Base-by-base conservation (phyloP, 1,140 invertebrate genomes). In the Bombyx mandarina region DNA sequence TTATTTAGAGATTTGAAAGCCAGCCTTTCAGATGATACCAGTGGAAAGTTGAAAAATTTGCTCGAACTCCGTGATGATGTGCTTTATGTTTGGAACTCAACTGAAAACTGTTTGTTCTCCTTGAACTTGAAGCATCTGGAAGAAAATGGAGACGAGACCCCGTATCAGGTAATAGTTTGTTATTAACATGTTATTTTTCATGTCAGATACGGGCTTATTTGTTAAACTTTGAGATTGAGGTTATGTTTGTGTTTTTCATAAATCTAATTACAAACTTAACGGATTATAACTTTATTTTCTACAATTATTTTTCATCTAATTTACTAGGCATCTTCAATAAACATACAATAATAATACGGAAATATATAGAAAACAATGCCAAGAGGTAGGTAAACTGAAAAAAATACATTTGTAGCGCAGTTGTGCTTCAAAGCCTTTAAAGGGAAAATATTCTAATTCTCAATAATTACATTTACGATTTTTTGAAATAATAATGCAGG, bases 21-120 rank as follows among this genome's bases (percentile, higher is more conserved):
- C 45, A 80, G 81, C 67, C 77, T 93, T 8, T 76, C 88, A 9
- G 88, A 89, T 69, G 82, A 80, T 71, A 54, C 67, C 45, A 82
- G 80, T 55, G 88, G 82, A n/a, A 91, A 92, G 58, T 89, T 92
- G 12, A 80, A 87, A 50, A 92, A 92, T 77, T 88, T 93, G 51
- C 67, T 93, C 7, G 89, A 90, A 62, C 88, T 92, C 45, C 89
- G 89, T 50, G 91, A 93, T 60, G 90, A 91, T 73, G 87, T 92
- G 62, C 80, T 92, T 12, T 93, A 91, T 65, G 86, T 90, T 57
- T 93, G 92, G 92, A 89, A 91, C 71, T 86, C 89, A 3, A 75
- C 89, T 22, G 91, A 92, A 75, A 90, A 89, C 65, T 92, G 91
- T 77, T 84, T 93, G 53, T 82, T 91, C 58, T 88, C 89, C 49